These are phyloP conservation scores for Leptopterna dolabrata DNA, from an alignment of 2,888 invertebrate genomes.

Conservation along the genomic window DNA sequence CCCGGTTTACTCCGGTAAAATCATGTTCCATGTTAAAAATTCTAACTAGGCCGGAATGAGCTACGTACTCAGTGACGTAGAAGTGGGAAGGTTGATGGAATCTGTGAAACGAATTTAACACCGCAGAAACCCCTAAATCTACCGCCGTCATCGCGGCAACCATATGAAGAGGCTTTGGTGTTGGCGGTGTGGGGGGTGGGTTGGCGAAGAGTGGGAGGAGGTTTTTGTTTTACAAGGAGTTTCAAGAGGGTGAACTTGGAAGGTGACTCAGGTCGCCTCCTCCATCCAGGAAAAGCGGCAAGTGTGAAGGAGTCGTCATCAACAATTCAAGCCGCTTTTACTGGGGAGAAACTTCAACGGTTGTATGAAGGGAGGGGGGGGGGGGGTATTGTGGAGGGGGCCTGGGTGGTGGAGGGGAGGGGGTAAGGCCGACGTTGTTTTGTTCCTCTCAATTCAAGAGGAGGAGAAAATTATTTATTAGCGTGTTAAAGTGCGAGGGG, in stretches of 20 bases:
- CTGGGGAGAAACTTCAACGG: background rate
- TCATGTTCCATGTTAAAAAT: too few relatives aligned
- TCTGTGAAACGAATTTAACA: too few relatives aligned
- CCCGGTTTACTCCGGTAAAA: too few relatives aligned
- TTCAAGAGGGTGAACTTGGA: background rate
- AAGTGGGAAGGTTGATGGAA: too few relatives aligned
- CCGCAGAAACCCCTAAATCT: too few relatives aligned
- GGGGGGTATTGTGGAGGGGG: too few relatives aligned
- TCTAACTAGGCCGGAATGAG: too few relatives aligned
- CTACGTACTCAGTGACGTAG: too few relatives aligned
- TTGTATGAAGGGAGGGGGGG: background rate
- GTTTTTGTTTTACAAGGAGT: background rate
- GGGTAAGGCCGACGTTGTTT: constrained; percentile 40
- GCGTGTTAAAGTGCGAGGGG: constrained; percentile 14
- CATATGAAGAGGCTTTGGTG: too few relatives aligned
- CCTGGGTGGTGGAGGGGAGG: background rate
- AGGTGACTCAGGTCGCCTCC: constrained; percentile 1
- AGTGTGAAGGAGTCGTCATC: constrained; percentile 35
- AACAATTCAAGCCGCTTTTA: constrained; percentile 35
- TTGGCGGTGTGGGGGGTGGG: too few relatives aligned
- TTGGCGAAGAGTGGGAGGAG: too few relatives aligned
- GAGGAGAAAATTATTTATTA: constrained; percentile 48
- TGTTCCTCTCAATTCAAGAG: constrained; percentile 48
- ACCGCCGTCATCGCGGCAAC: too few relatives aligned
- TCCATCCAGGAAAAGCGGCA: constrained; percentile 17